A percentile compares a stretch with the other conserved stretches of the same genome.
These are phyloP conservation scores for Mnemiopsis leidyi DNA, from an alignment of 37 sponge, comb jelly and placozoan species.

Conservation along the genomic window DNA sequence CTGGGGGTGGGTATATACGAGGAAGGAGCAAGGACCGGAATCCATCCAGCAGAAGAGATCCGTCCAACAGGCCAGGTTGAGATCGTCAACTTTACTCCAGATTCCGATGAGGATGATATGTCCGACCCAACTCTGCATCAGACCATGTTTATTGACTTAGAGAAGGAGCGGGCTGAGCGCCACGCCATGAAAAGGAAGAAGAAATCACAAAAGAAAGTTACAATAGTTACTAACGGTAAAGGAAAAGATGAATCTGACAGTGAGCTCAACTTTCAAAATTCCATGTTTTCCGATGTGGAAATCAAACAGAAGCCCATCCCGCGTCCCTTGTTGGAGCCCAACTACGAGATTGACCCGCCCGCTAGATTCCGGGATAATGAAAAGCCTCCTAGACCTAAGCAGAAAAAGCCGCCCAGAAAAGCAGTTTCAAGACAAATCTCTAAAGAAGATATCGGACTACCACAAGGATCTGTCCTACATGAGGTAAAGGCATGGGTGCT, in stretches of 20 bases:
- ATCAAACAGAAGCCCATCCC: slow-evolving; percentile 11
- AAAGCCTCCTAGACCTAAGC: not conserved
- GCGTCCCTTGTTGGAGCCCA: not conserved
- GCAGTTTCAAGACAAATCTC: not conserved
- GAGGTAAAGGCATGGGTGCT: too few species aligned
- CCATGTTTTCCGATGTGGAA: not conserved
- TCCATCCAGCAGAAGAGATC: not conserved
- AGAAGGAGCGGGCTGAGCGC: not conserved
- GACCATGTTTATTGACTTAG: not conserved
- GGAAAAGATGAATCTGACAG: not conserved
- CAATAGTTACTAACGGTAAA: not conserved
- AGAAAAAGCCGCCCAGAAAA: not conserved
- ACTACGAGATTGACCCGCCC: not conserved
- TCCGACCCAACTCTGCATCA: slow-evolving; percentile 13
- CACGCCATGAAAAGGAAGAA: not conserved
- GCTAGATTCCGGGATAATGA: not conserved
- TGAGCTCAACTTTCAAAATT: not conserved
- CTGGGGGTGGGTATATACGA: slow-evolving; percentile 12
- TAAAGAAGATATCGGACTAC: slow-evolving; percentile 1
- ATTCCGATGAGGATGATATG: not conserved
- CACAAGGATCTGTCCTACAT: not conserved
- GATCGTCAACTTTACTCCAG: not conserved
- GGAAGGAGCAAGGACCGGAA: slow-evolving; percentile 19
- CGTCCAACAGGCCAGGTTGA: not conserved
- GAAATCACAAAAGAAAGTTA: not conserved